Conservation (phyloP, 2,797 vertebrate species). For the Lemur catta region DNA sequence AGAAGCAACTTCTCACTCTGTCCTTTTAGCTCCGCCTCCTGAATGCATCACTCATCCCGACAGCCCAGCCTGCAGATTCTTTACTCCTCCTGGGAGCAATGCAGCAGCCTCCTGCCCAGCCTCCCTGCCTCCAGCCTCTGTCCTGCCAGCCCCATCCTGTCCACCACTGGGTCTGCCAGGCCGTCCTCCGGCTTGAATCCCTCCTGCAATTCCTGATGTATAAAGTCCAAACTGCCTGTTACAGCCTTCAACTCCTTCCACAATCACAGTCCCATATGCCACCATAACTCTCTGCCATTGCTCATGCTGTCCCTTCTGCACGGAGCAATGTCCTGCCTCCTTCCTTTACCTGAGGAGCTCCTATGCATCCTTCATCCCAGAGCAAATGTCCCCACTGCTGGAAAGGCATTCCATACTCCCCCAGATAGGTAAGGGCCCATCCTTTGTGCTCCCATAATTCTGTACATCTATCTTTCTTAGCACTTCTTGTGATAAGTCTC, state of each 20-base stretch:
- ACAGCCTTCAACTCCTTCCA: neutral
- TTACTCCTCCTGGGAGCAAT: neutral
- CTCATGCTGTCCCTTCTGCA: neutral
- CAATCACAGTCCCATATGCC: neutral
- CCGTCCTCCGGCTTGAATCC: neutral
- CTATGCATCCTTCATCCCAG: neutral
- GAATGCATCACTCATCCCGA: too few species aligned
- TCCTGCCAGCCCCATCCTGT: neutral
- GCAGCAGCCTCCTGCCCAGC: neutral
- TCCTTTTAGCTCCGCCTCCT: neutral
- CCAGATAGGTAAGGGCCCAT: neutral
- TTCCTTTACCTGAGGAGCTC: neutral
- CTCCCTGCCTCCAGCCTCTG: neutral
- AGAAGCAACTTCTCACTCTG: neutral
- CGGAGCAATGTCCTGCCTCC: neutral
- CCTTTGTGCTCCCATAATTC: neutral
- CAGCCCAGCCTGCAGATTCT: rapidly evolving
- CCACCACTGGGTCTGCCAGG: neutral
- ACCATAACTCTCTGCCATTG: neutral
- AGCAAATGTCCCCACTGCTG: neutral
- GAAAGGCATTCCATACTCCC: neutral
- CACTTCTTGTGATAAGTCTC: neutral
- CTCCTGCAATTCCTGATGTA: neutral
- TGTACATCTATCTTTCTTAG: neutral
- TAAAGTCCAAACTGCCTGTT: neutral